Percentiles rank a stretch among this genome's conserved stretches.
Conservation (phyloP, 2,113 vertebrate genomes). For the Cochlearius cochlearius region DNA sequence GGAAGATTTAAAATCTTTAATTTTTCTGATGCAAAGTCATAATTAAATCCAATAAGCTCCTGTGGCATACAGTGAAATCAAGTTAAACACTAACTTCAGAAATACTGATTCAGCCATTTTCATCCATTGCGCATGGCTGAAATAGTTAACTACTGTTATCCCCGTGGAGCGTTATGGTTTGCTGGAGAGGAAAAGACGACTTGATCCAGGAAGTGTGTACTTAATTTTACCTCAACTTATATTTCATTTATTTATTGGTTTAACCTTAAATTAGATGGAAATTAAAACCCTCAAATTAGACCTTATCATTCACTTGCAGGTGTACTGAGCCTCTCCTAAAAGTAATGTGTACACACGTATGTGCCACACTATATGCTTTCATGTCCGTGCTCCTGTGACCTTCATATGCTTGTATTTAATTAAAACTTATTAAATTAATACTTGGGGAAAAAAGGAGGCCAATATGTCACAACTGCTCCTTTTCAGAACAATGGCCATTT, state of each 20-base stretch:
- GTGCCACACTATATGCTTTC: neutral
- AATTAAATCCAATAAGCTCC: slow-evolving; percentile 44
- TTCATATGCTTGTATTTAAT: neutral
- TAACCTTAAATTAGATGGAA: neutral
- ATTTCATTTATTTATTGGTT: neutral
- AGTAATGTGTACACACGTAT: neutral
- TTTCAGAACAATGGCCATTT: neutral
- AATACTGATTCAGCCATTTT: neutral
- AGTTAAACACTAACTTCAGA: neutral
- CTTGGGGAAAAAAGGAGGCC: neutral
- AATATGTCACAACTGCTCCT: neutral
- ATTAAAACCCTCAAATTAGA: neutral
- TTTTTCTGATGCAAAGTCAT: slow-evolving; percentile 53
- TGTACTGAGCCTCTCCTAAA: neutral
- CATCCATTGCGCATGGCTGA: neutral
- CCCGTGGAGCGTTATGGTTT: neutral
- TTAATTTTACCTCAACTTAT: neutral
- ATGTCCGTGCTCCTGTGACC: neutral
- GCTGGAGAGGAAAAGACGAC: neutral
- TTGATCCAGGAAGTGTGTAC: neutral
- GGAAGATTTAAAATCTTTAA: slow-evolving; percentile 14
- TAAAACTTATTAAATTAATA: neutral
- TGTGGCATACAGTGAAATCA: slow-evolving; percentile 20
- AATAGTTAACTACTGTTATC: neutral
- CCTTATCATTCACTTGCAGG: neutral